Evolutionary conservation across 1,140 invertebrate species (phyloP).

Genomic region (Antheraea mylitta): DNA sequence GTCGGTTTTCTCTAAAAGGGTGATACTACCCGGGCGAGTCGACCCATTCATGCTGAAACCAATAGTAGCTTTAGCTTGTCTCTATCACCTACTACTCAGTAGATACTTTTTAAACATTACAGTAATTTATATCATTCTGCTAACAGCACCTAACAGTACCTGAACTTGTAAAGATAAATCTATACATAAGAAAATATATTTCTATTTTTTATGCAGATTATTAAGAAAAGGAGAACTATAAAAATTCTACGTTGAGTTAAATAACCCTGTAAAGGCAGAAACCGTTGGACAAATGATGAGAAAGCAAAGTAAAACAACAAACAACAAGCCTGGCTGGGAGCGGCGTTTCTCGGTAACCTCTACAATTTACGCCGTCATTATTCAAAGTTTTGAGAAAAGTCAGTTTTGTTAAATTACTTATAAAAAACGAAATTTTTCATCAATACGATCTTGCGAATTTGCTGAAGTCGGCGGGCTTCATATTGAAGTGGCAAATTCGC

Average conservation of each 20-base stretch:
- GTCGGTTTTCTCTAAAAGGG: no score
- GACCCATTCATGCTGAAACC: no score
- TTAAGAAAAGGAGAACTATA: constrained; percentile 33
- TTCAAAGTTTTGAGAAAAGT: constrained; percentile 68
- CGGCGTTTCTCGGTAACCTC: constrained; percentile 56
- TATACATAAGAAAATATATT: no score
- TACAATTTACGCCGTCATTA: constrained; percentile 66
- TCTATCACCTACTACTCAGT: no score
- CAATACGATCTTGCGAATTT: constrained; percentile 73
- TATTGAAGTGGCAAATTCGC: constrained; percentile 70
- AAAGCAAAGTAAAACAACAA: constrained; percentile 63
- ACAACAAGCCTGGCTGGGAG: constrained; percentile 48
- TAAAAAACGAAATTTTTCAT: constrained; percentile 56
- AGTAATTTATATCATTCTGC: no score
- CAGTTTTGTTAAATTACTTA: constrained; percentile 47
- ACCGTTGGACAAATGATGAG: constrained; percentile 31
- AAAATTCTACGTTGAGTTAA: constrained; percentile 45
- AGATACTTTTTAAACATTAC: no score
- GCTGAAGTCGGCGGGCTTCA: constrained; percentile 70
- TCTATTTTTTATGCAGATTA: no score
- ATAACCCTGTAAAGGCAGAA: constrained; percentile 52
- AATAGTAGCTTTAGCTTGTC: no score
- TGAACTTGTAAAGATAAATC: no score
- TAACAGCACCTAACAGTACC: no score
- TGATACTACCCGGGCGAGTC: no score